These are phyloP conservation scores for Mamestra configurata DNA, from an alignment of 1,140 invertebrate genomes.

Conservation along the genomic window DNA sequence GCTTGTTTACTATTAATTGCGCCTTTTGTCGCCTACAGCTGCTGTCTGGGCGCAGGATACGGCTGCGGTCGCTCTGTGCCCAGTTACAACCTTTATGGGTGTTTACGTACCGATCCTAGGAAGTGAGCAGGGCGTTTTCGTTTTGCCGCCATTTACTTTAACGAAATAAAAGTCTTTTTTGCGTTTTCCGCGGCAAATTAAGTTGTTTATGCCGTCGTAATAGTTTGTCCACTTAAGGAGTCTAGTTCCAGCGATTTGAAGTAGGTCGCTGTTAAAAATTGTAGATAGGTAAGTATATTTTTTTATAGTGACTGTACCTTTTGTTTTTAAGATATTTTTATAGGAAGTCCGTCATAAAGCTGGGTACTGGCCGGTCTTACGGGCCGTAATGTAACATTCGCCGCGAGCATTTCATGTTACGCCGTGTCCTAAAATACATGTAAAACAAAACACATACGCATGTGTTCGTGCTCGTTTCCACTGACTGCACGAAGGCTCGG, in stretches of 20 bases:
- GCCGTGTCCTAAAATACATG: no score
- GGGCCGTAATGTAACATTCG: no score
- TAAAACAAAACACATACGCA: no score
- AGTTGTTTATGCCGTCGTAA: slow-evolving; percentile 9
- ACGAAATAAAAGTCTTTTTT: slow-evolving; percentile 32
- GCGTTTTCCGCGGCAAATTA: slow-evolving; percentile 10
- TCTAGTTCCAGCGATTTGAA: neutral
- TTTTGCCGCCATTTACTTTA: slow-evolving; percentile 44
- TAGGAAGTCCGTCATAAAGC: no score
- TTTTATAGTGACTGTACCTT: no score
- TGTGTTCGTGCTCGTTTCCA: no score
- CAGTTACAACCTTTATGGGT: slow-evolving; percentile 50
- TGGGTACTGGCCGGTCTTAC: no score
- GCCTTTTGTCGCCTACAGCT: slow-evolving; percentile 81
- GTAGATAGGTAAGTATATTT: no score
- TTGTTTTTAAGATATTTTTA: no score
- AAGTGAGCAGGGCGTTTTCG: slow-evolving; percentile 20
- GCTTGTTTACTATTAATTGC: slow-evolving; percentile 85
- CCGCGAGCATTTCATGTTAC: no score
- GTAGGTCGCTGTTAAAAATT: neutral
- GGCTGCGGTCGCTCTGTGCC: slow-evolving; percentile 45
- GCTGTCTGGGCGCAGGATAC: slow-evolving; percentile 61
- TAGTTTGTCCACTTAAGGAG: neutral
- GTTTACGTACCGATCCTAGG: slow-evolving; percentile 34
- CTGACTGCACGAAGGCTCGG: no score